Conservation (phyloP, 1,140 invertebrate genomes). For the Drosophila watanabei region DNA sequence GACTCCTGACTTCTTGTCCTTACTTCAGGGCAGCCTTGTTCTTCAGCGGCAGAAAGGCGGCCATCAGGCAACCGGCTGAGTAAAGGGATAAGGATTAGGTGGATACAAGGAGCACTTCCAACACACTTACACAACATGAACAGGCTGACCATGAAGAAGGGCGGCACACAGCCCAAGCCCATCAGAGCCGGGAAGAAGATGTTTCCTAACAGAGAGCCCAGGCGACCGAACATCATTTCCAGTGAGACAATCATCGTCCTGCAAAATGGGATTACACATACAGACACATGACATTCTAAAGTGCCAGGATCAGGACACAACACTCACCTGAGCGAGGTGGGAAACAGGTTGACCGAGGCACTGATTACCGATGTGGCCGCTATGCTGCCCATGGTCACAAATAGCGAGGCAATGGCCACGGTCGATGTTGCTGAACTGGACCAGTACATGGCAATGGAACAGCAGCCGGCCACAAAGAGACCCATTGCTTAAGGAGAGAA, state of each 20-base stretch:
- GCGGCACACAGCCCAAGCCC: constrained; percentile 72
- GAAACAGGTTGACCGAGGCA: constrained; percentile 77
- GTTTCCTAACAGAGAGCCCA: constrained; percentile 74
- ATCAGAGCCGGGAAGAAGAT: constrained; percentile 78
- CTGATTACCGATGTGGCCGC: constrained; percentile 77
- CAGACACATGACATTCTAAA: not conserved
- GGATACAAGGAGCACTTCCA: not conserved
- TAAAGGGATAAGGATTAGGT: not conserved
- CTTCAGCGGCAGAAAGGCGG: constrained; percentile 72
- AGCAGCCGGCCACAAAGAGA: constrained; percentile 74
- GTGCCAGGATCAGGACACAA: not conserved
- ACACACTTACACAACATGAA: constrained; percentile 79
- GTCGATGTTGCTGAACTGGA: constrained; percentile 82
- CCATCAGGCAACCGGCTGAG: constrained; percentile 66
- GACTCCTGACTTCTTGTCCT: constrained; percentile 5
- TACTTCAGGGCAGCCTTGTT: constrained; percentile 72
- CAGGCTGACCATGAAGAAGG: constrained; percentile 75
- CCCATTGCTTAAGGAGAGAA: constrained; percentile 64
- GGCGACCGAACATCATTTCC: constrained; percentile 79
- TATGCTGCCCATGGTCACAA: constrained; percentile 78
- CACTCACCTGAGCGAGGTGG: constrained; percentile 73
- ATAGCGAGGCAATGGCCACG: constrained; percentile 70
- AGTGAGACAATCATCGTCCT: constrained; percentile 80
- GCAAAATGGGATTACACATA: not conserved
- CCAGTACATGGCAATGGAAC: constrained; percentile 86